phyloP scores from a whole-genome alignment of 2,888 invertebrate species.

The Drosophila helvetica region DNA sequence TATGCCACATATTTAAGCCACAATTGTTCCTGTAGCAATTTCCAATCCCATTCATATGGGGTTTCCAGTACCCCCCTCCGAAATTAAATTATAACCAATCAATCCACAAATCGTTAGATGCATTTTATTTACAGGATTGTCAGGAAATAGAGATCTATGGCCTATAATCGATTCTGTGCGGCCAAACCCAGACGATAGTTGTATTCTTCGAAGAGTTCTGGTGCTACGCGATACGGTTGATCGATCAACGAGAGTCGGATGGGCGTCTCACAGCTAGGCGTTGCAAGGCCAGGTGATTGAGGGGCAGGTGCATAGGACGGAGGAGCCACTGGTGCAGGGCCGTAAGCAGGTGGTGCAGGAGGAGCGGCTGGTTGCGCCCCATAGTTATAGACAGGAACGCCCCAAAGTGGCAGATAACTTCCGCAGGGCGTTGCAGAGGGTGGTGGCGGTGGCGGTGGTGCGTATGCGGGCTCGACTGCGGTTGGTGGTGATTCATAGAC shows the following conservation, averaged over 20 bases:
- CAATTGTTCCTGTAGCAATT: not conserved
- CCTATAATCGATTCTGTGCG: constrained; percentile 43
- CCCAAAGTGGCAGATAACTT: constrained; percentile 49
- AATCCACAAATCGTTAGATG: constrained; percentile 36
- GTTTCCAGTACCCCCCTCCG: not conserved
- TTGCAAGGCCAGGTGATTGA: constrained; percentile 27
- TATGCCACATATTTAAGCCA: not conserved
- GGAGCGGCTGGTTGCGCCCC: constrained; percentile 3
- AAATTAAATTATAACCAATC: not conserved
- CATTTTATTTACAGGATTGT: constrained; percentile 70
- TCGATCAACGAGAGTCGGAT: constrained; percentile 65
- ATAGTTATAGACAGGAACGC: constrained; percentile 51
- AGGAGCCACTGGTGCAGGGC: constrained; percentile 6
- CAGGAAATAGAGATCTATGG: constrained; percentile 5
- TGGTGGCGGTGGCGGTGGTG: constrained; percentile 15
- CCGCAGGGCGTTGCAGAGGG: constrained; percentile 43
- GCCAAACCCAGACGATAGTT: constrained; percentile 58
- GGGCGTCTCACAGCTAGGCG: constrained; percentile 53
- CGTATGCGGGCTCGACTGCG: not conserved
- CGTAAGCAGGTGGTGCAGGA: constrained; percentile 7
- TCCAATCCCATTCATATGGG: not conserved
- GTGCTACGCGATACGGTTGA: constrained; percentile 76
- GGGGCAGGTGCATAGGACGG: constrained; percentile 18
- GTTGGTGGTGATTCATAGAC: constrained; percentile 2
- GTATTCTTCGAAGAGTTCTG: constrained; percentile 74